Base-by-base conservation (phyloP, 2,888 invertebrate species). In the Mechanitis messenoides region DNA sequence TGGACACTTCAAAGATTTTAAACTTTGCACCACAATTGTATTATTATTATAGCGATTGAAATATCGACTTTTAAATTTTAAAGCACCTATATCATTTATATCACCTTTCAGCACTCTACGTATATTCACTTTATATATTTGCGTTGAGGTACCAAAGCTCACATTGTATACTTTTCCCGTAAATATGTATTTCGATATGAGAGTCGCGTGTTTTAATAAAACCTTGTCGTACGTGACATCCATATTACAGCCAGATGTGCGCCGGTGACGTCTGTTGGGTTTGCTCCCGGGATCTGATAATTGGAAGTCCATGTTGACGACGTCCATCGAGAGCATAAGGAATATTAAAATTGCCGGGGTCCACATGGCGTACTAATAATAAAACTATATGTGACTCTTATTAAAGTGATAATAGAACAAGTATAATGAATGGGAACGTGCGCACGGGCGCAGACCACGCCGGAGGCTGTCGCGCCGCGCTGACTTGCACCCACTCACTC, bases 31-130 rank as follows among this genome's bases (percentile, higher is more conserved):
- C 61, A 83, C 72, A 70, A 88, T 75, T 63, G 83, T 82, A 7
- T 84, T 84, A 60, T 84, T 84, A 63, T 81, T 83, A 63, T 86
- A 88, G 20, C 20, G 20, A 20, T 79, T 79, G 50, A 84, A 80
- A 55, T 78, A 78, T 35, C 76, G 73, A 56, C 71, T 74, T 42
- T 79, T 80, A 61, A 85, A 84, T 68, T 76, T 78, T 61, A 85
- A 83, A 58, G 79, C 80, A 65, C 83, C 81, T 50, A 86, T 72
- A 63, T 87, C 83, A 71, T 84, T 80, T 71, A 88, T 76, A 78
- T 87, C 86, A 67, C 87, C 87, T 69, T 87, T 89, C 59, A 89
- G 72, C 67, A 87, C 83, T 53, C 87, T 77, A 42, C 84, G 81
- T 66, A 89, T 84, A 71, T 81, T 85, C 72, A 89, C 88, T 80